Evolutionary conservation across 2,797 vertebrate genomes (phyloP), one percentile per base, ranked within the genome.

Genomic region (Spinus pinus): DNA sequence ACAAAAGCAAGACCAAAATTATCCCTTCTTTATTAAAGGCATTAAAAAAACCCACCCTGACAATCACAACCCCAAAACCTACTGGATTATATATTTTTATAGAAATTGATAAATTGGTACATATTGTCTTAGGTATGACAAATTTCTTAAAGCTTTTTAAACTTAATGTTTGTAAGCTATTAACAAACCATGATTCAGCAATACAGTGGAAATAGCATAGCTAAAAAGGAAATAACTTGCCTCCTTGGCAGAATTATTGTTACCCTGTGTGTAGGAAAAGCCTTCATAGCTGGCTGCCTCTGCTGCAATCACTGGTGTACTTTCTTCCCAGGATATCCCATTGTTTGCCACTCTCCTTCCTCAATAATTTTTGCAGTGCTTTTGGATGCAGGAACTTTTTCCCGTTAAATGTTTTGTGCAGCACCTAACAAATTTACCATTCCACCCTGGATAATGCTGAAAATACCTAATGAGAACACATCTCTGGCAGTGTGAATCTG

Each of bases 211-310:
- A 95, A 83, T 53, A 61, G 15, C 57, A 51, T 7, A 62, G 66
- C 70, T 86, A 35, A 61, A 94, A 83, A 94, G 92, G 93, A 96
- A 96, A 77, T 77, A 92, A 72, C 71, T 73, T 86, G 39, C 44
- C 56, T 86, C 19, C 57, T 64, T 91, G 85, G 88, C 81, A 92
- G 61, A 95, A 65, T 86, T 51, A 81, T 28, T 12, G 1, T 71
- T 57, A 69, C 15, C 11, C 35, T 57, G 31, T 0, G 0, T 46
- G 24, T 41, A 91, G 51, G 49, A 95, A 91, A 93, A 81, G 72
- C 21, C 47, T 89, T 62, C 2, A 3, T 69, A 81, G 85, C 51
- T 91, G 82, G 70, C 82, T 86, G 73, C 56, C 49, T 88, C 78
- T 81, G 37, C 67, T 77, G 82, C 73, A 84, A 77, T 84, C 74